Percentiles rank a stretch among this genome's conserved stretches.
Conservation (phyloP, 2,113 vertebrate genomes). For the Psittacula cyanocephala region DNA sequence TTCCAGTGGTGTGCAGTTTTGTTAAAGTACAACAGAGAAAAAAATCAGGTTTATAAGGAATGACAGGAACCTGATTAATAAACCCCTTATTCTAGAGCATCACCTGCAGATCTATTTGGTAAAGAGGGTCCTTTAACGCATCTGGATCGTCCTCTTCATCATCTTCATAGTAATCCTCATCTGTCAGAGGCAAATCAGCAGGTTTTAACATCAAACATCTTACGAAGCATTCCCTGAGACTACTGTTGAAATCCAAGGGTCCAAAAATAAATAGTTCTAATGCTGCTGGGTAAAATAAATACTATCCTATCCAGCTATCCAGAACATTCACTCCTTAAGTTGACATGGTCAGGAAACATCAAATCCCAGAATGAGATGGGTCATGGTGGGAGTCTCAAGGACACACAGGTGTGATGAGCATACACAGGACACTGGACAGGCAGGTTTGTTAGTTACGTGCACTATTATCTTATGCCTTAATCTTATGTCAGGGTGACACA, state of each 20-base stretch:
- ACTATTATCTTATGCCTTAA: background rate
- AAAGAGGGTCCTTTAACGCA: constrained; percentile 95
- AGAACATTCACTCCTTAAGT: background rate
- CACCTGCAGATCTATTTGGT: constrained; percentile 94
- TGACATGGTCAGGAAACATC: background rate
- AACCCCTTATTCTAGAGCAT: background rate
- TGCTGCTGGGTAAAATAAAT: background rate
- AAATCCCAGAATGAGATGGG: background rate
- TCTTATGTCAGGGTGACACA: background rate
- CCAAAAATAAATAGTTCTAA: background rate
- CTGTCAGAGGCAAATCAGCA: constrained; percentile 71
- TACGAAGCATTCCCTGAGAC: background rate
- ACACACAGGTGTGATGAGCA: background rate
- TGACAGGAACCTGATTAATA: background rate
- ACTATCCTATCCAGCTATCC: background rate
- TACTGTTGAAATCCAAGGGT: background rate
- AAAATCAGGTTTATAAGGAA: background rate
- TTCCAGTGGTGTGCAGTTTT: background rate
- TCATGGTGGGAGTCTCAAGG: background rate
- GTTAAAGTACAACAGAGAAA: background rate
- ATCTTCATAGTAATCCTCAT: constrained; percentile 98
- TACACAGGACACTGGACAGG: accelerated
- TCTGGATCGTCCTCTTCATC: constrained; percentile 98
- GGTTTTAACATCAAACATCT: background rate
- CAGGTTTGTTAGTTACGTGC: background rate